phyloP scores from a whole-genome alignment of 1,140 invertebrate genomes.

The Nephila pilipes region DNA sequence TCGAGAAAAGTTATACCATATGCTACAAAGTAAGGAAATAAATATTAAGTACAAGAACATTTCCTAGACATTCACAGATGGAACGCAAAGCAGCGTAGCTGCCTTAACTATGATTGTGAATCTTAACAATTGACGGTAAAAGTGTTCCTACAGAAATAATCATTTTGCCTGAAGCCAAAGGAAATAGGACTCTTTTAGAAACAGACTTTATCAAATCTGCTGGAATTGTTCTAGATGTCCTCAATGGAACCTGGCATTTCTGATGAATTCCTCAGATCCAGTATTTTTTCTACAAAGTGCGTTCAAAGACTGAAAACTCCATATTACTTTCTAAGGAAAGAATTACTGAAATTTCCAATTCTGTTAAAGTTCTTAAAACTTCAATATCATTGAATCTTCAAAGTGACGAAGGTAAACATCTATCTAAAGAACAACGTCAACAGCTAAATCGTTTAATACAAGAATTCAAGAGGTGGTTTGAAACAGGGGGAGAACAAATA shows the following conservation, averaged over 20 bases:
- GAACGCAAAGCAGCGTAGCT: not conserved
- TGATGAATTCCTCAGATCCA: not conserved
- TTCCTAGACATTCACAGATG: slow-evolving; percentile 12
- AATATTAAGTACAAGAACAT: not conserved
- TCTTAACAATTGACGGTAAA: slow-evolving; percentile 17
- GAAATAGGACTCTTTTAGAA: slow-evolving; percentile 9
- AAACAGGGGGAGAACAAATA: slow-evolving; percentile 9
- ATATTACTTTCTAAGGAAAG: not conserved
- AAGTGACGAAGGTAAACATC: not conserved
- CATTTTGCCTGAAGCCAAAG: not conserved
- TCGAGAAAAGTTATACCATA: slow-evolving; percentile 11
- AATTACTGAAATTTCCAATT: not conserved
- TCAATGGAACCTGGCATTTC: not conserved
- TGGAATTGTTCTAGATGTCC: not conserved
- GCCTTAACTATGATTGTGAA: not conserved
- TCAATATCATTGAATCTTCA: too few relatives aligned
- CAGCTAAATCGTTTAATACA: not conserved
- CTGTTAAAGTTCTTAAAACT: not conserved
- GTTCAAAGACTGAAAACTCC: not conserved
- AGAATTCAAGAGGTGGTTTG: not conserved
- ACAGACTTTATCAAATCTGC: too few relatives aligned
- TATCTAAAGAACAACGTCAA: too few relatives aligned
- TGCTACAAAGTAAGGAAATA: not conserved
- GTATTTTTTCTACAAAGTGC: too few relatives aligned
- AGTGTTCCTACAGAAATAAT: not conserved